Percentiles rank a stretch among this genome's conserved stretches.
These are phyloP conservation scores for Linurgus olivaceus DNA, from an alignment of 2,797 vertebrate species.

Conservation along the genomic window DNA sequence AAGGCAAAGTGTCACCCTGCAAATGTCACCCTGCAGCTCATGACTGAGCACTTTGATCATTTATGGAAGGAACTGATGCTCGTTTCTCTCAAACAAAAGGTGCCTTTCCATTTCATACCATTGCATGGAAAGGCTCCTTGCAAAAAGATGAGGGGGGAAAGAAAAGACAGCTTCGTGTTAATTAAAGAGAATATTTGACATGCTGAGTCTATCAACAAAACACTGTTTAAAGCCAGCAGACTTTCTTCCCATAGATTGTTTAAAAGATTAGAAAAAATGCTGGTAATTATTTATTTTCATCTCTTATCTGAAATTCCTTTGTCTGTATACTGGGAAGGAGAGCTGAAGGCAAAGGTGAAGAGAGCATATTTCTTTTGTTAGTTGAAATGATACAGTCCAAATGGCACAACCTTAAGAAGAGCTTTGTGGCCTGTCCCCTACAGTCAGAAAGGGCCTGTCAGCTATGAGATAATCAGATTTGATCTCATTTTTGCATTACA, in stretches of 20 bases:
- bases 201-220: background rate
- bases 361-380: background rate
- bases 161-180: background rate
- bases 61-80: background rate
- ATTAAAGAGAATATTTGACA: background rate
- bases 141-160: background rate
- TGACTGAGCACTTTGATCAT: background rate
- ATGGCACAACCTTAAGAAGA: background rate
- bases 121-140: background rate
- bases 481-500: conserved; percentile 1
- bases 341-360: background rate
- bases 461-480: background rate
- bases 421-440: background rate
- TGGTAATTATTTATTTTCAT: background rate
- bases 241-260: background rate
- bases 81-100: background rate
- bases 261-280: background rate
- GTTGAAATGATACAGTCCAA: background rate
- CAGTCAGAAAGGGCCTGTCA: background rate
- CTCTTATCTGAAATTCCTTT: background rate
- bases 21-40: background rate
- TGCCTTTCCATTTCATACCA: background rate
- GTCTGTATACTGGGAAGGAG: background rate
- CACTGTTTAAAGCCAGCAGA: background rate
- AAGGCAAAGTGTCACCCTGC: background rate